Percentiles rank a stretch among this genome's conserved stretches.
phyloP scores from a whole-genome alignment of 2,888 invertebrate species.

The Tubulanus polymorphus region DNA sequence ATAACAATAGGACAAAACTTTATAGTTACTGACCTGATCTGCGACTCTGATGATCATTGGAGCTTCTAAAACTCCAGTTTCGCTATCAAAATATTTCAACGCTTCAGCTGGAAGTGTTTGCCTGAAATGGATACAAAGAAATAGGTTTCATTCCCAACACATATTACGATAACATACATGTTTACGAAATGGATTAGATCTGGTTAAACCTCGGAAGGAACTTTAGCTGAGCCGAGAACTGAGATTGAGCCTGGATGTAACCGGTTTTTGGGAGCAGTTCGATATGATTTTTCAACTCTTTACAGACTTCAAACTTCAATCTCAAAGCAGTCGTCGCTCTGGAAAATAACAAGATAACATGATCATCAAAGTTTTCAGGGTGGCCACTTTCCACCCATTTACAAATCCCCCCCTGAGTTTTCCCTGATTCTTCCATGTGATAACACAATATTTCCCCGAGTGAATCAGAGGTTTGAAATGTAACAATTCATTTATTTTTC shows the following conservation, averaged over 20 bases:
- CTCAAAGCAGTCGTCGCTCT: slow-evolving; percentile 49
- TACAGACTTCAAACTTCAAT: slow-evolving; percentile 51
- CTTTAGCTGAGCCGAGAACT: slow-evolving; percentile 52
- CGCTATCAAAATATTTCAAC: slow-evolving; percentile 47
- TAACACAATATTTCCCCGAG: no score
- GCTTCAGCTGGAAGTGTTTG: slow-evolving; percentile 42
- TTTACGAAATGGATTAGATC: neutral
- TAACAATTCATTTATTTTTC: no score
- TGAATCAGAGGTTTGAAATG: no score
- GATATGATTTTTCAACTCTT: slow-evolving; percentile 46
- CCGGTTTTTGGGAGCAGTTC: slow-evolving; percentile 53
- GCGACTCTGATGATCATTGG: slow-evolving; percentile 51
- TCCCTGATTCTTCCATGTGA: no score
- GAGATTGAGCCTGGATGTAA: slow-evolving; percentile 51
- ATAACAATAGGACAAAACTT: no score
- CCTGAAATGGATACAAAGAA: slow-evolving; percentile 19
- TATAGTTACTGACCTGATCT: slow-evolving; percentile 40
- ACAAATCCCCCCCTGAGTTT: no score
- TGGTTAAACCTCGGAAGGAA: slow-evolving; percentile 47
- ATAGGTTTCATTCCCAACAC: neutral
- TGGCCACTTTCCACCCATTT: no score
- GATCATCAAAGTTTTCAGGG: no score
- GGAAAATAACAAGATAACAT: slow-evolving; percentile 10
- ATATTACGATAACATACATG: neutral
- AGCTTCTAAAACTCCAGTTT: slow-evolving; percentile 51